Evolutionary conservation across 2,113 vertebrate species (phyloP), one percentile per base, ranked within the genome.

Genomic region (Dicerorhinus sumatrensis): DNA sequence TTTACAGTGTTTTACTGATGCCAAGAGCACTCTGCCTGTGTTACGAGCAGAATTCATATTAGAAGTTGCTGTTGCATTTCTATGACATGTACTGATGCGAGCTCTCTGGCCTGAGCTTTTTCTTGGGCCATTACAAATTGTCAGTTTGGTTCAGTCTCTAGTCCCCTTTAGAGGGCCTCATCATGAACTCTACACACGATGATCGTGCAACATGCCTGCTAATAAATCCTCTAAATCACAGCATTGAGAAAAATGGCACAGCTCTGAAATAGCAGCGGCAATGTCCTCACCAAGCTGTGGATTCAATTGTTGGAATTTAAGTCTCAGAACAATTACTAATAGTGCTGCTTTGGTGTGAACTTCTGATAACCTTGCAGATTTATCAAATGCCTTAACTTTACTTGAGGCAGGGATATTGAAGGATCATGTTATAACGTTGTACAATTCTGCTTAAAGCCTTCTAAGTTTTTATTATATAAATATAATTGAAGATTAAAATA

Each of bases 171-270:
- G 73, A 93, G 48, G 29, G 18, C 75, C 96, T 97, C 81, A 69
- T 96, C 93, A 82, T 58, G 86, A 96, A 81, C 79, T 91, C 85
- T 84, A 33, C 2, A 36, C 70, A 84, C 1, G 4, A 92, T 92
- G 69, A 89, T 95, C 89, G 95, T 98, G 86, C 70, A 87, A 62
- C 90, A 94, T 77, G 76, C 58, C 36, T 89, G 73, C 63, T 97
- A 96, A 97, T 96, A 95, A 98, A 84, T 97, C 69, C 79, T 96
- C 46, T 96, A 95, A 97, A 96, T 96, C 90, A 90, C 42, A 62
- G 54, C 69, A 95, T 83, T 69, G 42, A 81, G 86, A 93, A 95
- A 96, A 97, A 70, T 87, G 69, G 8, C 91, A 93, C 56, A 96
- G 72, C 73, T 93, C 77, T 69, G 82, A 89, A 94, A 84, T 91